A percentile compares a stretch with the other conserved stretches of the same genome.
Evolutionary conservation across 2,113 vertebrate species (phyloP).

Genomic region (Ursus arctos): DNA sequence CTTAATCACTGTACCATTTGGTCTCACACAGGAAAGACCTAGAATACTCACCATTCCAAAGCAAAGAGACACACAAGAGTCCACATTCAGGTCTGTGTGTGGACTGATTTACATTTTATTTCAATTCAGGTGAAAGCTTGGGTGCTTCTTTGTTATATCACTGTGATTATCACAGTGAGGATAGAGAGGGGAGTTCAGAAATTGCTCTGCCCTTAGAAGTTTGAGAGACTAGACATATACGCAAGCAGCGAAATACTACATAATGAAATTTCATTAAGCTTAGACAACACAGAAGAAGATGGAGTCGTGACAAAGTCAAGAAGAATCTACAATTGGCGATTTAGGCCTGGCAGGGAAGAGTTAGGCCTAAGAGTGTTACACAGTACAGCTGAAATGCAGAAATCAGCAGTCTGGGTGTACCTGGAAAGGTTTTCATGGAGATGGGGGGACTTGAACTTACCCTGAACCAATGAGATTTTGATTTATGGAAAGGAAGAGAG

Average conservation of each 20-base stretch:
- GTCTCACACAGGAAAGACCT: neutral
- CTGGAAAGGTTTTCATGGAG: neutral
- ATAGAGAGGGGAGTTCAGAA: neutral
- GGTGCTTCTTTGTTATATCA: neutral
- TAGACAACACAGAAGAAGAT: neutral
- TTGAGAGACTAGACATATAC: neutral
- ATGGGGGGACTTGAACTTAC: neutral
- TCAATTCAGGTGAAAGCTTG: neutral
- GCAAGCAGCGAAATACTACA: neutral
- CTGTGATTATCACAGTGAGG: neutral
- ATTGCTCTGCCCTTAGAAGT: constrained; percentile 3
- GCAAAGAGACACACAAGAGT: neutral
- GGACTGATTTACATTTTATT: constrained; percentile 15
- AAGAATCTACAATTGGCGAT: neutral
- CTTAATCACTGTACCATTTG: neutral
- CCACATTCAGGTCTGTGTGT: neutral
- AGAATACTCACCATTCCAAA: neutral
- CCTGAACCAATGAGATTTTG: neutral
- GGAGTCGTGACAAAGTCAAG: neutral
- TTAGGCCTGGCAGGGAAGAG: neutral
- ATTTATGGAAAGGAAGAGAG: neutral
- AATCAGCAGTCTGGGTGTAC: neutral
- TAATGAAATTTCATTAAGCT: neutral
- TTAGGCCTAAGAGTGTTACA: neutral
- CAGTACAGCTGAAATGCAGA: neutral